Base-by-base conservation (phyloP, 92 coral and sea anemone genomes). In the Epizoanthus scotinus region DNA sequence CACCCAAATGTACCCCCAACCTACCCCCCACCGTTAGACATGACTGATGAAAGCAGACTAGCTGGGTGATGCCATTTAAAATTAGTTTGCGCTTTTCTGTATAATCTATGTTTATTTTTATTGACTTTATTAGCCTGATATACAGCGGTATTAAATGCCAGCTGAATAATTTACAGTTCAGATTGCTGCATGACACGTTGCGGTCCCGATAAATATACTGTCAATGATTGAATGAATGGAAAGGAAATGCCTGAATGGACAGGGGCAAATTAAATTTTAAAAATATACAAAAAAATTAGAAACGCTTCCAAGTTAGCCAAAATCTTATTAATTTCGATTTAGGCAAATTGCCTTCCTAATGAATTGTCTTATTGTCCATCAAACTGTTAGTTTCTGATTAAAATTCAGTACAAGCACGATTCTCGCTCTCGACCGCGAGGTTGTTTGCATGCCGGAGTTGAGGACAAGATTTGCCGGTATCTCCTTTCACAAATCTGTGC, bases 391-490 rank as follows among this genome's bases (percentile, higher is more conserved):
- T 13, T 38, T 21, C 6, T 60, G 13, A 58, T 60, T 59, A 59
- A 75, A 60, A 63, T 27, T 36, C 63, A 60, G 40, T 29, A 59
- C 40, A 75, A 58, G 54, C 69, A 67, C 40, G 57, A 75, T n/a
- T 31, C 21, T 10, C 63, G 47, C 12, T 31, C 21, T 10, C 63
- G 47, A 28, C 27, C 27, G 63, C 58, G 28, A n/a, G 34, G 25
- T 75, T 75, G 69, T 60, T 75, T 75, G 69, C 81, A 75, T 75
- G 81, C 81, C 81, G 81, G 59, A 59, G 81, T 75, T 60, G 81
- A 75, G 81, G 59, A 38, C 69, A 59, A 38, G 79, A 21, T 54
- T 55, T 47, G 68, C 0, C 29, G 81, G 69, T 75, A 57, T 75
- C 81, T 75, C 68, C 18, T 75, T 75, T 60, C 81, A 75, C 38